phyloP scores from a whole-genome alignment of 2,113 vertebrate species.

The Gobiocypris rarus region DNA sequence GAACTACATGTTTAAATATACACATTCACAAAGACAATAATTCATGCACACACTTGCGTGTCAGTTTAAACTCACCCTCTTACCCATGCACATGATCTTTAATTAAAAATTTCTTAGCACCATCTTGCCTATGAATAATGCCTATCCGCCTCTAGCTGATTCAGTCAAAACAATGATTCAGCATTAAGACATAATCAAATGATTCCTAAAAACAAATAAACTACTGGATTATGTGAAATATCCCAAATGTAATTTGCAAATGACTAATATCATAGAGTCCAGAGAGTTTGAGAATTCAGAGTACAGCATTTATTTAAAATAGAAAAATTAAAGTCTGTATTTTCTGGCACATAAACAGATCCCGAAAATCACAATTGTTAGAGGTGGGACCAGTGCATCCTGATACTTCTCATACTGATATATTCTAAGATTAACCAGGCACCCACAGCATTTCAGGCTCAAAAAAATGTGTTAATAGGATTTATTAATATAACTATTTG shows the following conservation, averaged over 20 bases:
- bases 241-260: background rate
- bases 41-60: slow-evolving; percentile 8
- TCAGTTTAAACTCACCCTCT: slow-evolving; percentile 17
- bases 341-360: background rate
- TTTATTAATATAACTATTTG: slow-evolving; percentile 20
- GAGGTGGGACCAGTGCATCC: background rate
- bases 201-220: slow-evolving; percentile 5
- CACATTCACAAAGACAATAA: slow-evolving; percentile 14
- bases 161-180: background rate
- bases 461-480: slow-evolving; percentile 31
- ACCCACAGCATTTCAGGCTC: background rate
- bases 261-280: background rate
- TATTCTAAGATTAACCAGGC: background rate
- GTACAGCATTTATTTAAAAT: no score
- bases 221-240: background rate
- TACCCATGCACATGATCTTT: background rate
- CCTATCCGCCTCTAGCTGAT: background rate
- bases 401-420: background rate
- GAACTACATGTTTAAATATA: background rate
- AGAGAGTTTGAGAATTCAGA: background rate
- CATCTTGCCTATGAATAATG: slow-evolving; percentile 10
- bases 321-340: background rate
- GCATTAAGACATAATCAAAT: background rate
- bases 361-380: background rate
- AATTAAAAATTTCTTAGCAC: slow-evolving; percentile 11